These are phyloP conservation scores for Polyergus mexicanus DNA, from an alignment of 1,140 invertebrate genomes.

Conservation along the genomic window DNA sequence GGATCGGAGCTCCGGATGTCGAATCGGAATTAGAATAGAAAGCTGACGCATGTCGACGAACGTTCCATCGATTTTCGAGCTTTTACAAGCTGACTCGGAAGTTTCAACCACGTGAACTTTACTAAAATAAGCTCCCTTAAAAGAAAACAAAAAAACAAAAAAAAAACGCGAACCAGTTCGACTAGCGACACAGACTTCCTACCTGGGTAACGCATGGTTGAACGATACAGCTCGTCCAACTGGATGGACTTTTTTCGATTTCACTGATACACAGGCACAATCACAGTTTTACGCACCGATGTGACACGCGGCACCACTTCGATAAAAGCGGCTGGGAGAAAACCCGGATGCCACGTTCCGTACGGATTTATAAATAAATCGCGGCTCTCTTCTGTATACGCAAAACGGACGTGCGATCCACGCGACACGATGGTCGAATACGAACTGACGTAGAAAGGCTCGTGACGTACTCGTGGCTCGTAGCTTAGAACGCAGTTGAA, in stretches of 20 bases:
- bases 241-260: conserved; percentile 8
- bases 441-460: conserved; percentile 56
- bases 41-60: neutral
- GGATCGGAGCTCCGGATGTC: neutral
- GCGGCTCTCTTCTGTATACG: neutral
- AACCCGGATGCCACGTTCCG: conserved; percentile 18
- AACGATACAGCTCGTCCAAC: neutral
- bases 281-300: neutral
- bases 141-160: neutral
- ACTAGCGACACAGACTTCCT: neutral
- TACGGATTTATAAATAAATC: conserved; percentile 65
- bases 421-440: conserved; percentile 41
- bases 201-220: conserved; percentile 39
- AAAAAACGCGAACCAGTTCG: neutral
- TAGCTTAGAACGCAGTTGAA: neutral
- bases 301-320: neutral
- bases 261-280: conserved; percentile 3
- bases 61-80: neutral
- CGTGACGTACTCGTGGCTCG: neutral
- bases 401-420: neutral
- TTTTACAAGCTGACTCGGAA: neutral
- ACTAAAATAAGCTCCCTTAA: neutral
- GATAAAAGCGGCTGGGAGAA: conserved; percentile 20
- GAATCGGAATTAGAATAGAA: neutral
- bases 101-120: neutral